phyloP scores from a whole-genome alignment of 2,113 vertebrate genomes.

The Scartelaos histophorus region DNA sequence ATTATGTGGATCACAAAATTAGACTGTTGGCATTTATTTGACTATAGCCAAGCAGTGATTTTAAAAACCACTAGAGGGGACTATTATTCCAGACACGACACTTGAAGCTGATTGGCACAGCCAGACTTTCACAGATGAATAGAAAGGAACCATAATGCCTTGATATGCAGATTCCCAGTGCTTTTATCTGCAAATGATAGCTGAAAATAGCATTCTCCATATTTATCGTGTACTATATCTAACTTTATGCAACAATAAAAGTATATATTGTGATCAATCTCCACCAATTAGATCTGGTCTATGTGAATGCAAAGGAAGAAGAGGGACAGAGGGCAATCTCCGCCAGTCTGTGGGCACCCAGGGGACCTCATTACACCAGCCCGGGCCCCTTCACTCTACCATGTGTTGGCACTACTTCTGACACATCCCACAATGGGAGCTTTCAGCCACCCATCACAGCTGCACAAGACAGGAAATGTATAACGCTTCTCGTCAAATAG shows the following conservation, averaged over 20 bases:
- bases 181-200: neutral
- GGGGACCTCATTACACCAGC: conserved; percentile 72
- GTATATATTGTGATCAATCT: conserved; percentile 5
- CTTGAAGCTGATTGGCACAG: neutral
- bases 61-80: conserved; percentile 51
- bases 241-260: neutral
- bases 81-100: conserved; percentile 13
- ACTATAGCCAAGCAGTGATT: neutral
- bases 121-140: conserved; percentile 3
- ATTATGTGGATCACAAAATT: neutral
- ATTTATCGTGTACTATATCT: neutral
- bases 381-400: conserved; percentile 41
- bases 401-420: conserved; percentile 61
- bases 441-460: conserved; percentile 10
- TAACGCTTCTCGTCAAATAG: conserved; percentile 2
- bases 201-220: neutral
- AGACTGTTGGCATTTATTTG: neutral
- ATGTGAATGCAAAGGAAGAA: conserved; percentile 33
- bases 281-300: conserved; percentile 54
- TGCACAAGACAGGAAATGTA: neutral
- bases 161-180: no score
- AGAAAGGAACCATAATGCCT: conserved; percentile 1
- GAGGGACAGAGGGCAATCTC: conserved; percentile 37
- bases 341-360: conserved; percentile 60
- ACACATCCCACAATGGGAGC: conserved; percentile 31